phyloP scores from a whole-genome alignment of 2,888 invertebrate species.

The Endotricha flammealis region DNA sequence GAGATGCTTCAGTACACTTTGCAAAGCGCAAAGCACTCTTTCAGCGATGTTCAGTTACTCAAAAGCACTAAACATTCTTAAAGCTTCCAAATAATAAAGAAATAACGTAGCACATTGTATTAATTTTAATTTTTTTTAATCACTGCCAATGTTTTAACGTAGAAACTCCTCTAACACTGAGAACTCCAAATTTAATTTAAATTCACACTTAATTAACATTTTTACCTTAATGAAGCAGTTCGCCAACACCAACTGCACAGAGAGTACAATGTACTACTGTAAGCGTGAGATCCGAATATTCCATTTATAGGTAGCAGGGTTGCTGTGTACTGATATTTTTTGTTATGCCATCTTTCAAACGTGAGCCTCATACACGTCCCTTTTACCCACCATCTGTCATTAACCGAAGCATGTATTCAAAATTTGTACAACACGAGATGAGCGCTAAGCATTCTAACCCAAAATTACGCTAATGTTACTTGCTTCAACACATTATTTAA shows the following conservation, averaged over 20 bases:
- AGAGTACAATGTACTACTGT: constrained; percentile 54
- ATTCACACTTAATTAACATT: constrained; percentile 3
- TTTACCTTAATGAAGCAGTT: constrained; percentile 19
- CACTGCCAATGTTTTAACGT: neutral
- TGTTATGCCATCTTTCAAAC: constrained; percentile 62
- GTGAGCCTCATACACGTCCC: constrained; percentile 59
- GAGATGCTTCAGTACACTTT: too few relatives aligned
- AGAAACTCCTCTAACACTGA: too few relatives aligned
- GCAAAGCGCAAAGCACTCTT: too few relatives aligned
- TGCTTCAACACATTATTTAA: constrained; percentile 37
- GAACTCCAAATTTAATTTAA: neutral
- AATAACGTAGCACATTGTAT: neutral
- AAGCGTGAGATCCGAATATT: constrained; percentile 56
- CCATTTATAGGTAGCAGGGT: constrained; percentile 68
- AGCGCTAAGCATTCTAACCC: constrained; percentile 49
- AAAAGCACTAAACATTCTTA: too few relatives aligned
- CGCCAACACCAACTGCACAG: constrained; percentile 45
- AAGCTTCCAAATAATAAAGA: too few relatives aligned
- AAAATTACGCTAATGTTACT: constrained; percentile 56
- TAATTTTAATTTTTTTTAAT: neutral
- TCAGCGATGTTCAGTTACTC: too few relatives aligned
- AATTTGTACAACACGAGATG: constrained; percentile 42
- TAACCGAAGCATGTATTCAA: constrained; percentile 40
- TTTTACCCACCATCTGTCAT: constrained; percentile 45
- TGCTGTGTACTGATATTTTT: constrained; percentile 61